These are phyloP conservation scores for Labia minor DNA, from an alignment of 2,888 invertebrate species.

Conservation along the genomic window DNA sequence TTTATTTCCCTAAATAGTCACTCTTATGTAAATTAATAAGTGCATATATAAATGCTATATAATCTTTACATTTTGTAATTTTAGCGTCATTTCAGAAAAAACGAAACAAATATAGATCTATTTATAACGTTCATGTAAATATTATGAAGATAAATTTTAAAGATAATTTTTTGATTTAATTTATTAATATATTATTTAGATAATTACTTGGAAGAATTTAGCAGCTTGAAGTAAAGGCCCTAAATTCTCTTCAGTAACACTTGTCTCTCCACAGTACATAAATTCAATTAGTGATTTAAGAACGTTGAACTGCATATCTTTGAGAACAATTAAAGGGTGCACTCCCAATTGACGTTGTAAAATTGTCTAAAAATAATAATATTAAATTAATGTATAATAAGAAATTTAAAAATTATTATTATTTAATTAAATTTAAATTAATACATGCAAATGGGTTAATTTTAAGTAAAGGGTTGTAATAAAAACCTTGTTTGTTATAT, in stretches of 20 bases:
- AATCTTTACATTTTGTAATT: too few relatives aligned
- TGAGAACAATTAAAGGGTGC: conserved; percentile 42
- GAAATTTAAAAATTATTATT: conserved; percentile 14
- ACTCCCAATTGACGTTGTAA: conserved; percentile 38
- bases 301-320: conserved; percentile 59
- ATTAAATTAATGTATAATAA: conserved; percentile 18
- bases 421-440: too few relatives aligned
- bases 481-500: too few relatives aligned
- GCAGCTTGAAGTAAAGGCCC: conserved; percentile 58
- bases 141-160: background rate
- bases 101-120: conserved; percentile 13
- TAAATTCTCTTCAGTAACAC: conserved; percentile 54
- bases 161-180: background rate
- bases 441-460: too few relatives aligned
- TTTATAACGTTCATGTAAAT: background rate
- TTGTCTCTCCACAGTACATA: conserved; percentile 66
- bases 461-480: too few relatives aligned
- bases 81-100: too few relatives aligned
- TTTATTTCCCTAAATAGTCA: too few relatives aligned
- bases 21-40: too few relatives aligned
- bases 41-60: too few relatives aligned
- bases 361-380: conserved; percentile 33
- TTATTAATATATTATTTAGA: background rate
- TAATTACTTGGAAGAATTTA: conserved; percentile 52
- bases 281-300: conserved; percentile 62